phyloP scores from a whole-genome alignment of 2,113 vertebrate genomes.

The Odocoileus virginianus region DNA sequence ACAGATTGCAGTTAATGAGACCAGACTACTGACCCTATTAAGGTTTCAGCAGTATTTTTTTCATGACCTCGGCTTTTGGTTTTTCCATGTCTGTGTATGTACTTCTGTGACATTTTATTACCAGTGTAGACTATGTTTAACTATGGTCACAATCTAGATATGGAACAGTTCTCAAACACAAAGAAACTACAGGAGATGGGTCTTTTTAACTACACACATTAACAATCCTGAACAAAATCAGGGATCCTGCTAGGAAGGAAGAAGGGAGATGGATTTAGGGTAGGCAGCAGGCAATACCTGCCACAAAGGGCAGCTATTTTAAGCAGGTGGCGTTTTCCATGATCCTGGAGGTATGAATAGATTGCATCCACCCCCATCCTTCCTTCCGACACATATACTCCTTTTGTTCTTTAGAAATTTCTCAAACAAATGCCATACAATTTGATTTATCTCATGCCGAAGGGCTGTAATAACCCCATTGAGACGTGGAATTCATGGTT shows the following conservation, averaged over 20 bases:
- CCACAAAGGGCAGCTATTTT: conserved; percentile 50
- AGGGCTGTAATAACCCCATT: conserved; percentile 25
- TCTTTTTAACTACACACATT: conserved; percentile 24
- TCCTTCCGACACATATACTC: background rate
- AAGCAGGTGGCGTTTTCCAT: conserved; percentile 44
- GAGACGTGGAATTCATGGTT: conserved; percentile 48
- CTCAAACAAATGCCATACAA: conserved; percentile 50
- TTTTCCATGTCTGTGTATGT: background rate
- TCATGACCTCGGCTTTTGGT: background rate
- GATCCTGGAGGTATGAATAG: conserved; percentile 29
- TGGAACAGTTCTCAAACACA: background rate
- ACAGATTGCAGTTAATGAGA: background rate
- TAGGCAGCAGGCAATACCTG: background rate
- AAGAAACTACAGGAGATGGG: background rate
- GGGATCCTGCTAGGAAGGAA: conserved; percentile 40
- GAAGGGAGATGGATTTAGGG: conserved; percentile 14
- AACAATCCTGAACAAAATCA: background rate
- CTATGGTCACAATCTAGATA: background rate
- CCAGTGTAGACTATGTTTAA: background rate
- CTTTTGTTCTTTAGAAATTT: conserved; percentile 63
- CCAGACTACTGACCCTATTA: background rate
- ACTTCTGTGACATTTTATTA: background rate
- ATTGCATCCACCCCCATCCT: background rate
- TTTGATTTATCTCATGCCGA: conserved; percentile 50
- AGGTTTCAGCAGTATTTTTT: background rate